Evolutionary conservation across 2,888 invertebrate species (phyloP).

Genomic region (Leucania comma): DNA sequence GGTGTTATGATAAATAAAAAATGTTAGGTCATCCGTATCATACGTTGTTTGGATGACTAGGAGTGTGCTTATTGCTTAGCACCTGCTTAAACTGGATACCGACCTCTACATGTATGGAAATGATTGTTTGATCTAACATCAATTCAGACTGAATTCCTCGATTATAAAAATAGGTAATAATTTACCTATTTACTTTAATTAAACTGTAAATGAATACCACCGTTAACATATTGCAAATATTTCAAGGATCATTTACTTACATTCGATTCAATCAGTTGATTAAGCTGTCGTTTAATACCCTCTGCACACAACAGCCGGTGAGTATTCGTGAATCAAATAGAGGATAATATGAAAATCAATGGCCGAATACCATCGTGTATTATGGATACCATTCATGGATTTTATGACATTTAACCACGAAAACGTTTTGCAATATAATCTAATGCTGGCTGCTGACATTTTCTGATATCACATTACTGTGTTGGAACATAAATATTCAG

Average conservation of each 20-base stretch:
- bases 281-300: slow-evolving; percentile 27
- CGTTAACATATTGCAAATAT: slow-evolving; percentile 20
- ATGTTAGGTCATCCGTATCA: slow-evolving; percentile 54
- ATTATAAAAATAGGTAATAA: not conserved
- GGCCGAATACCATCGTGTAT: slow-evolving; percentile 15
- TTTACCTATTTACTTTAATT: slow-evolving; percentile 12
- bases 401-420: slow-evolving; percentile 42
- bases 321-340: slow-evolving; percentile 27
- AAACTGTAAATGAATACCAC: slow-evolving; percentile 20
- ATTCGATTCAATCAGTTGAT: slow-evolving; percentile 32
- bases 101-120: not conserved
- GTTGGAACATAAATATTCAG: slow-evolving; percentile 19
- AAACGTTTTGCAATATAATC: slow-evolving; percentile 41
- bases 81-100: slow-evolving; percentile 35
- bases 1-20: slow-evolving; percentile 48
- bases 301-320: slow-evolving; percentile 14
- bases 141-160: not conserved
- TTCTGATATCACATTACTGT: slow-evolving; percentile 29
- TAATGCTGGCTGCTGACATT: slow-evolving; percentile 42
- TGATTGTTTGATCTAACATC: not conserved
- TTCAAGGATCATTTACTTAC: slow-evolving; percentile 16
- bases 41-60: slow-evolving; percentile 37
- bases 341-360: slow-evolving; percentile 19
- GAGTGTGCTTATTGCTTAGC: slow-evolving; percentile 24
- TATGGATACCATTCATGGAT: slow-evolving; percentile 24